Conservation (phyloP, 2,113 vertebrate species). For the Xerus inauris region DNA sequence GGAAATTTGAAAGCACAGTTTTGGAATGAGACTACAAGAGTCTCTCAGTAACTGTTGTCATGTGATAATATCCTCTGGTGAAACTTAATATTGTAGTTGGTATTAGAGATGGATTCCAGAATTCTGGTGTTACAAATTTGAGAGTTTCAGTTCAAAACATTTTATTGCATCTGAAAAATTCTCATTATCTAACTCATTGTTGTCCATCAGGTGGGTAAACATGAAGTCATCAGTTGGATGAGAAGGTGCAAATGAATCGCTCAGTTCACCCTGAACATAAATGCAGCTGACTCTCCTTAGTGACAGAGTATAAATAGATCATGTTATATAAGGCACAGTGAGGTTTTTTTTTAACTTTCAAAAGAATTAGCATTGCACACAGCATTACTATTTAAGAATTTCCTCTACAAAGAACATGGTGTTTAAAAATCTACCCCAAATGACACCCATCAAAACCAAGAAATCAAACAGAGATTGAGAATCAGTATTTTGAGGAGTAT, state of each 20-base stretch:
- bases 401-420: slow-evolving; percentile 43
- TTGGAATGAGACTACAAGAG: slow-evolving; percentile 76
- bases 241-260: slow-evolving; percentile 46
- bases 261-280: slow-evolving; percentile 47
- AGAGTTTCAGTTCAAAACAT: slow-evolving; percentile 14
- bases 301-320: slow-evolving; percentile 75
- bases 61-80: slow-evolving; percentile 76
- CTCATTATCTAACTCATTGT: neutral
- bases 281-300: slow-evolving; percentile 62
- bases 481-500: neutral
- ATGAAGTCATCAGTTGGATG: neutral
- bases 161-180: neutral
- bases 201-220: neutral
- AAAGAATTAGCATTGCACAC: slow-evolving; percentile 72
- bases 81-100: slow-evolving; percentile 77
- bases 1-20: slow-evolving; percentile 77
- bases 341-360: slow-evolving; percentile 63
- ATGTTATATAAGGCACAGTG: slow-evolving; percentile 71
- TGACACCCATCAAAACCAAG: slow-evolving; percentile 11
- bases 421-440: slow-evolving; percentile 49
- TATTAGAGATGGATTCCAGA: slow-evolving; percentile 71
- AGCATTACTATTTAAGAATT: slow-evolving; percentile 71
- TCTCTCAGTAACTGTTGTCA: slow-evolving; percentile 86
- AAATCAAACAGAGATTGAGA: slow-evolving; percentile 41
- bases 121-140: slow-evolving; percentile 61